Evolutionary conservation across 2,888 invertebrate species (phyloP).

Genomic region (Dichetophora obliterata): DNA sequence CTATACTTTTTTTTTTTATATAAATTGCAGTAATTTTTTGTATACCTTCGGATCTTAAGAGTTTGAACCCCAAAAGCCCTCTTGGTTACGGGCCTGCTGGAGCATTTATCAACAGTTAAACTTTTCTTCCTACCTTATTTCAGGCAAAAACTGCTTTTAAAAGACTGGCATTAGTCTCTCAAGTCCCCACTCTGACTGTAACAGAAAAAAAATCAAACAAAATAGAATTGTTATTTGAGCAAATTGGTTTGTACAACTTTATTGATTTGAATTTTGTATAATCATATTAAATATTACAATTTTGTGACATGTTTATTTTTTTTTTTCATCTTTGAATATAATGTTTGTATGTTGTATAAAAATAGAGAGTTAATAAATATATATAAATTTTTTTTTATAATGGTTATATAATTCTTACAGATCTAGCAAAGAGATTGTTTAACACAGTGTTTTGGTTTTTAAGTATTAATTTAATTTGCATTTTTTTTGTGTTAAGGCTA

Average conservation of each 20-base stretch:
- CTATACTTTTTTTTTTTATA: too few species aligned
- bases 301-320: conserved; percentile 25
- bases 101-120: not conserved
- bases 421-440: conserved; percentile 62
- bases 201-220: conserved; percentile 28
- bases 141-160: not conserved
- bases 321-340: conserved; percentile 5
- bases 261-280: conserved; percentile 54
- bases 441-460: conserved; percentile 50
- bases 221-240: conserved; percentile 59
- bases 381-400: conserved; percentile 24
- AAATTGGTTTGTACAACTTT: conserved; percentile 68
- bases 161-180: not conserved
- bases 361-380: conserved; percentile 34
- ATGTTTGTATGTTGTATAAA: conserved; percentile 7
- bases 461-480: not conserved
- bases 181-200: not conserved
- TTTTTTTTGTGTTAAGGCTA: not conserved
- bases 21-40: too few species aligned
- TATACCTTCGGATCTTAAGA: too few species aligned
- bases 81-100: not conserved
- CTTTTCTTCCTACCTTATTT: not conserved
- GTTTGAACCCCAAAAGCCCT: too few species aligned
- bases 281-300: conserved; percentile 8
- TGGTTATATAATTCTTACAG: conserved; percentile 45